Base-by-base conservation (phyloP, 2,888 invertebrate genomes). In the Augochlorella aurata region DNA sequence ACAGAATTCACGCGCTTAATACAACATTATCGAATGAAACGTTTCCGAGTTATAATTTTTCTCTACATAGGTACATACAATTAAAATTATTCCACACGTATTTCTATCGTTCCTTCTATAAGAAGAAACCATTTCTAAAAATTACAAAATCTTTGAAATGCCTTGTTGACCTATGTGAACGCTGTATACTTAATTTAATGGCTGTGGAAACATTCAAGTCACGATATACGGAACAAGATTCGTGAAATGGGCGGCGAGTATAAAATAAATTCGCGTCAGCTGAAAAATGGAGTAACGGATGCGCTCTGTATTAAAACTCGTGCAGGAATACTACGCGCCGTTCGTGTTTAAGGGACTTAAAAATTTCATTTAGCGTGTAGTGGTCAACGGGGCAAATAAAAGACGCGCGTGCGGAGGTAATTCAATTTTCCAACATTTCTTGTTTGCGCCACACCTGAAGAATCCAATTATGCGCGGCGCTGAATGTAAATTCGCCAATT, bases 401-500 rank as follows among this genome's bases (percentile, higher is more conserved):
- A 58, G 54, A 14, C 21, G 54, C 3, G 24, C 24, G 54, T 5
- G 54, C 24, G 54, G 21, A 3, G 54, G 54, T 58, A 49, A 68
- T 49, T 68, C n/a, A 52, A 69, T 69, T 69, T 69, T 52, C 50
- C 18, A 12, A 47, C 24, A 3, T 29, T 29, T 29, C 67, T 49
- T 24, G 67, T 29, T 68, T 49, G 8, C 49, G 16, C 49, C 67
- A 10, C 68, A 10, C 68, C 21, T 49, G 5, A 29, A 14, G 68
- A 68, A 49, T 47, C 18, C 49, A 68, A 49, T 29, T 24, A 49
- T 29, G 49, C 14, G 29, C 68, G 21, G 49, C 18, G 10, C 49
- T 18, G 49, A 49, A 49, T 49, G 49, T 49, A 49, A 68, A 68
- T 67, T 47, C 49, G 9, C 47, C 67, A 29, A 67, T 67, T 67